A percentile compares a stretch with the other conserved stretches of the same genome.
Conservation (phyloP, 2,888 invertebrate species). For the Psylliodes chrysocephalus region DNA sequence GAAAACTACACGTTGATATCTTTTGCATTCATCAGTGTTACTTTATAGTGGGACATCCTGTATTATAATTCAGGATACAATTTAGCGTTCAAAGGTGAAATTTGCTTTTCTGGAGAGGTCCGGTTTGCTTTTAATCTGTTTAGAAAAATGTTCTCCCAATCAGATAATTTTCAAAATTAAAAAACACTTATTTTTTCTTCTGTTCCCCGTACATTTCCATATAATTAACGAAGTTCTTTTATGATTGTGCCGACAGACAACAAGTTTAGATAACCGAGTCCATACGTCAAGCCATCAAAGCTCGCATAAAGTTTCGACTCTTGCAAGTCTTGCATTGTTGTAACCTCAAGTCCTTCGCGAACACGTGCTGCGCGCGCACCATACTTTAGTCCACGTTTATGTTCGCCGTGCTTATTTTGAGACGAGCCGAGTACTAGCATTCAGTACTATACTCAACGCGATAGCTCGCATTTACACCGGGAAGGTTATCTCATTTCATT, state of each 20-base stretch:
- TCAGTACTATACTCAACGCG: slow-evolving; percentile 46
- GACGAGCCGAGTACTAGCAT: slow-evolving; percentile 44
- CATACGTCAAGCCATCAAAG: slow-evolving; percentile 9
- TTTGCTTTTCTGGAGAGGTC: no score
- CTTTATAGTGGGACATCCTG: no score
- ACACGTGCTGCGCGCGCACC: slow-evolving; percentile 52
- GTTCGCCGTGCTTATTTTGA: slow-evolving; percentile 41
- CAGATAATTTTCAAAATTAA: no score
- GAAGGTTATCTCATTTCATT: not conserved
- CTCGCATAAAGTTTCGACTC: slow-evolving; percentile 3
- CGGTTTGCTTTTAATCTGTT: no score
- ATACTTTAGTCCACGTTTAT: slow-evolving; percentile 36
- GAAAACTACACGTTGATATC: no score
- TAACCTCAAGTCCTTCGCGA: slow-evolving; percentile 26
- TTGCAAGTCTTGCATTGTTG: no score
- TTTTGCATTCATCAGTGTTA: no score
- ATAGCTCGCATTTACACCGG: slow-evolving; percentile 18
- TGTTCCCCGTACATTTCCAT: no score
- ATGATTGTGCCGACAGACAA: slow-evolving; percentile 8
- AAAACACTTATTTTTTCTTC: no score
- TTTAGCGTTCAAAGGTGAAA: no score
- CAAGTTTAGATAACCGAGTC: slow-evolving; percentile 3
- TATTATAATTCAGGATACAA: no score
- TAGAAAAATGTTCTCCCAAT: no score
- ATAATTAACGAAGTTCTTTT: not conserved